Conservation (phyloP, 2,113 vertebrate genomes). For the Heliornis fulica region DNA sequence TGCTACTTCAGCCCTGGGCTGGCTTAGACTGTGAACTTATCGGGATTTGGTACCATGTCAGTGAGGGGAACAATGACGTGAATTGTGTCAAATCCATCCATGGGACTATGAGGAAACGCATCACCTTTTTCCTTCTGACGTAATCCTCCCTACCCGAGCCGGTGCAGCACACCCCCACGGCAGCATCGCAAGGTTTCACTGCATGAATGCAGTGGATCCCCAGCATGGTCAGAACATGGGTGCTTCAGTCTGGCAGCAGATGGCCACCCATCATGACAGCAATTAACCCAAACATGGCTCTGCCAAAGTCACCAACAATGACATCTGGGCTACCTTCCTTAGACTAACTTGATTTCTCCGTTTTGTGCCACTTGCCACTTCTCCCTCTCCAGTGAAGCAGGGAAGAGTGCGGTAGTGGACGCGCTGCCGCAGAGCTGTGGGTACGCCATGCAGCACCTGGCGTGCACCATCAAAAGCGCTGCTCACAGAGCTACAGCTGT, state of each 20-base stretch:
- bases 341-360: not conserved
- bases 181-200: not conserved
- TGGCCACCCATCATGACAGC: not conserved
- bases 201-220: fast-evolving
- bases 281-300: not conserved
- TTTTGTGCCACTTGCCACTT: not conserved
- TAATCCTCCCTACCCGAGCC: fast-evolving
- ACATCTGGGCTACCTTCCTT: not conserved
- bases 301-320: not conserved
- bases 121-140: not conserved
- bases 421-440: not conserved
- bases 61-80: not conserved
- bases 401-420: fast-evolving
- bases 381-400: not conserved
- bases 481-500: fast-evolving
- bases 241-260: not conserved
- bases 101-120: not conserved
- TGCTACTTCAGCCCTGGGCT: not conserved
- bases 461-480: not conserved
- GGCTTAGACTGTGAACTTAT: not conserved
- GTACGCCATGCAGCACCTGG: fast-evolving
- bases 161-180: not conserved
- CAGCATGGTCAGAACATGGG: not conserved
- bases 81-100: not conserved
- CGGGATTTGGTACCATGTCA: not conserved